Conservation (phyloP, 64 coral and sea anemone species). For the Hydrozoanthus tunicans region DNA sequence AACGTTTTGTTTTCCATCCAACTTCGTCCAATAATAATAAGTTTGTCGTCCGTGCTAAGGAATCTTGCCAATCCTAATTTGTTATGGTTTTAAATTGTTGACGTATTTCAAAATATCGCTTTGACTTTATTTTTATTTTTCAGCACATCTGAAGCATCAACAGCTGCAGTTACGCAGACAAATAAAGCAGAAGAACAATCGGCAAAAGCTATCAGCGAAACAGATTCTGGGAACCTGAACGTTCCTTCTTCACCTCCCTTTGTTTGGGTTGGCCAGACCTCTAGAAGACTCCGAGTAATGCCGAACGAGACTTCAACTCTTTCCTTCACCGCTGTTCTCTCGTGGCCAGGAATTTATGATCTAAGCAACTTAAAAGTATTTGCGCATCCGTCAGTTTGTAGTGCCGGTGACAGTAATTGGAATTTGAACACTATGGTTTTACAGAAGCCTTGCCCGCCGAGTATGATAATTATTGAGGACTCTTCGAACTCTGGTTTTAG, state of each 20-base stretch:
- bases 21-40: too few relatives aligned
- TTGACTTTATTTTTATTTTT: neutral
- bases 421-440: neutral
- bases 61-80: too few relatives aligned
- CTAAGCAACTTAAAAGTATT: slow-evolving; percentile 43
- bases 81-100: too few relatives aligned
- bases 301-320: slow-evolving; percentile 28
- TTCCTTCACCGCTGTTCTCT: slow-evolving; percentile 46
- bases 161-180: neutral
- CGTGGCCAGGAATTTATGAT: slow-evolving; percentile 52
- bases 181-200: slow-evolving; percentile 7
- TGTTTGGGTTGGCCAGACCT: slow-evolving; percentile 50
- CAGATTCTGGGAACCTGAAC: neutral
- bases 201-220: neutral
- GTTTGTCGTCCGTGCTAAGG: too few relatives aligned
- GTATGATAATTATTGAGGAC: slow-evolving; percentile 43
- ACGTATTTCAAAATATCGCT: neutral
- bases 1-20: too few relatives aligned
- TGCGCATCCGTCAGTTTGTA: slow-evolving; percentile 7
- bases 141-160: slow-evolving; percentile 22
- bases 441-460: slow-evolving; percentile 27
- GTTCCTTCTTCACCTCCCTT: slow-evolving; percentile 11
- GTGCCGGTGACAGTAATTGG: slow-evolving; percentile 6
- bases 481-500: slow-evolving; percentile 50
- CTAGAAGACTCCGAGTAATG: slow-evolving; percentile 20